phyloP scores from a whole-genome alignment of 2,113 vertebrate genomes.

The Hypomesus transpacificus region DNA sequence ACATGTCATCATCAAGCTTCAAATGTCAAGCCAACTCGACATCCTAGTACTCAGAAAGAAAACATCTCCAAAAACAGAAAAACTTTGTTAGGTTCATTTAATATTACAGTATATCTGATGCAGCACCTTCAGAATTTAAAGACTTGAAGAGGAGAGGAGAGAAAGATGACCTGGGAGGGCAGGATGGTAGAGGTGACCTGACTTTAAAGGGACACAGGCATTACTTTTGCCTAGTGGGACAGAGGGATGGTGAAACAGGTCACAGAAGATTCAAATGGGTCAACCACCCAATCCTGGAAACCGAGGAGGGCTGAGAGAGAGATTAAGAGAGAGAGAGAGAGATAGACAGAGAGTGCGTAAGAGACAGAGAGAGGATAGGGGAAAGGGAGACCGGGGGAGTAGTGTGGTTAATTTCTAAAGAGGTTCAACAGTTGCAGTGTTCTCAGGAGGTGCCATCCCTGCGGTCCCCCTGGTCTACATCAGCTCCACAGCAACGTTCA shows the following conservation, averaged over 20 bases:
- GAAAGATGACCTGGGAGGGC: neutral
- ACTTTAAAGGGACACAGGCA: constrained; percentile 56
- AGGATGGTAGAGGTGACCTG: constrained; percentile 27
- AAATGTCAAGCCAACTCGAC: constrained; percentile 30
- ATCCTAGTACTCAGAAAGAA: constrained; percentile 10
- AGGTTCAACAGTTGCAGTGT: constrained; percentile 36
- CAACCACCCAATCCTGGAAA: neutral
- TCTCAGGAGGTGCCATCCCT: constrained; percentile 16
- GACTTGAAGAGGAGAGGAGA: constrained; percentile 11
- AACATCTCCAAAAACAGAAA: constrained; percentile 26
- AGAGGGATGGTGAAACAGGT: neutral
- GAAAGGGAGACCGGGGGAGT: constrained; percentile 44
- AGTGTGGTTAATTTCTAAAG: constrained; percentile 19
- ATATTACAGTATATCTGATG: constrained; percentile 66
- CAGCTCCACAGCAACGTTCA: too few species aligned
- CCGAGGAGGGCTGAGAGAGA: neutral
- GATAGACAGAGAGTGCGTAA: constrained; percentile 12
- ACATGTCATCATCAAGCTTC: constrained; percentile 40
- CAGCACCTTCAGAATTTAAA: constrained; percentile 69
- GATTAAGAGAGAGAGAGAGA: neutral
- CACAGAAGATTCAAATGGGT: neutral
- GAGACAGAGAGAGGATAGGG: constrained; percentile 6
- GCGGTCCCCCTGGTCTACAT: too few species aligned
- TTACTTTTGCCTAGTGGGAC: constrained; percentile 40
- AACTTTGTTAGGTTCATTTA: constrained; percentile 38